A percentile compares a stretch with the other conserved stretches of the same genome.
phyloP scores from a whole-genome alignment of 2,797 vertebrate species.

The Liparis tanakae region DNA sequence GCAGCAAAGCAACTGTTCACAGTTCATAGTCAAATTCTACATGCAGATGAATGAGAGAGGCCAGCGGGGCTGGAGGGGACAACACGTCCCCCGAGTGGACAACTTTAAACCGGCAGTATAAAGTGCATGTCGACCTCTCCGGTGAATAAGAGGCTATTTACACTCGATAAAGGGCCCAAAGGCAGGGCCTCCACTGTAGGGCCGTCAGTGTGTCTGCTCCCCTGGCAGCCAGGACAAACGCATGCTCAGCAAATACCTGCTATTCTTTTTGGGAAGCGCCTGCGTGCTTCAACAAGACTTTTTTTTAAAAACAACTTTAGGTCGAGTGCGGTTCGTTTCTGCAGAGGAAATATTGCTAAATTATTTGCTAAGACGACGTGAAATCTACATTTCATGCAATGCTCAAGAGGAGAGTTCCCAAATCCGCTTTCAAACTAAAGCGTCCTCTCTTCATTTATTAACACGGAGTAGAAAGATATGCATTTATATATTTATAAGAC shows the following conservation, averaged over 20 bases:
- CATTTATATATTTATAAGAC: background rate
- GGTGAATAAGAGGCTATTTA: conserved; percentile 44
- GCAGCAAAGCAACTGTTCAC: conserved; percentile 14
- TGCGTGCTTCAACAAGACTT: conserved; percentile 37
- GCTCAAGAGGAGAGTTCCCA: background rate
- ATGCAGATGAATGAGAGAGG: conserved; percentile 12
- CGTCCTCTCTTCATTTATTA: background rate
- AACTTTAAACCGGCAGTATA: background rate
- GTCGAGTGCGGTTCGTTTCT: conserved; percentile 2
- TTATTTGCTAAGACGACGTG: background rate
- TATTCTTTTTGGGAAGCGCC: conserved; percentile 52
- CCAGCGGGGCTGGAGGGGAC: conserved; percentile 4
- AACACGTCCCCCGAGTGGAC: background rate
- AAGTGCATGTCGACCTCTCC: conserved; percentile 16
- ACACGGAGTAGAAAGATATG: background rate
- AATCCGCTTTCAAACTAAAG: background rate
- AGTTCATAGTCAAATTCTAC: conserved; percentile 11
- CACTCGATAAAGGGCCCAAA: conserved; percentile 42
- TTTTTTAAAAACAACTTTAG: background rate
- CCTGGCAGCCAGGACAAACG: conserved; percentile 28
- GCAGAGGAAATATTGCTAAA: conserved; percentile 40
- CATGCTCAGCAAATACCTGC: conserved; percentile 65
- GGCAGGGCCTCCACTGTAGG: background rate
- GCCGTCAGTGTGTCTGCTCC: conserved; percentile 1
- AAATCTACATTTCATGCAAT: conserved; percentile 16